A percentile compares a stretch with the other conserved stretches of the same genome.
phyloP scores from a whole-genome alignment of 2,113 vertebrate species.

The Cynoglossus semilaevis region DNA sequence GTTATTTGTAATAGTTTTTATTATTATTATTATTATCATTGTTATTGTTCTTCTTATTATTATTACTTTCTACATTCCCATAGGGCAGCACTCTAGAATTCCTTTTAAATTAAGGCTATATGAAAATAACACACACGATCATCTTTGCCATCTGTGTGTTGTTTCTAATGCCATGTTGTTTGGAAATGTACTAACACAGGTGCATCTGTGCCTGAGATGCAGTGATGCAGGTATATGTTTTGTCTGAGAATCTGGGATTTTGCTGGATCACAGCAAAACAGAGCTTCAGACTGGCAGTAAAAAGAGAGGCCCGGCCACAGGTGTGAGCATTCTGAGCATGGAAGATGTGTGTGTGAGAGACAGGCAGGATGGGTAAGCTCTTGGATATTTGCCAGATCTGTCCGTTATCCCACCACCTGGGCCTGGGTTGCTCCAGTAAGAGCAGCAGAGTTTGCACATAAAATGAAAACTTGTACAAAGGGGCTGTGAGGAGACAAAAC shows the following conservation, averaged over 20 bases:
- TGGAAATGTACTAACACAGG: not conserved
- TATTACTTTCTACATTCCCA: too few species aligned
- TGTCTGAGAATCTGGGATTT: constrained; percentile 19
- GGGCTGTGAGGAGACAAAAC: too few species aligned
- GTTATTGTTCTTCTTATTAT: too few species aligned
- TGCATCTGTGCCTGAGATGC: constrained; percentile 10
- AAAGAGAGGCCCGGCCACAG: constrained; percentile 40
- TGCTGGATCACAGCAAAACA: constrained; percentile 40
- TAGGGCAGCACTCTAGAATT: not conserved
- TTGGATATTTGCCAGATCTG: constrained; percentile 55
- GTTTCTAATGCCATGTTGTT: not conserved
- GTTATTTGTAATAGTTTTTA: too few species aligned
- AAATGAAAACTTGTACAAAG: constrained; percentile 14
- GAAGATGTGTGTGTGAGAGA: constrained; percentile 16
- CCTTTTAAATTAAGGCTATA: not conserved
- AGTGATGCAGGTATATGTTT: constrained; percentile 19
- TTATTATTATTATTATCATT: too few species aligned
- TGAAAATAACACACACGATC: not conserved
- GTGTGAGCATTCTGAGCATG: constrained; percentile 49
- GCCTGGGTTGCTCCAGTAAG: constrained; percentile 40
- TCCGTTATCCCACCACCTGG: constrained; percentile 19
- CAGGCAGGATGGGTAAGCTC: not conserved
- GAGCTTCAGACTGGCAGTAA: constrained; percentile 38
- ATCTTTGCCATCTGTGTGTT: not conserved
- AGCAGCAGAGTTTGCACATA: constrained; percentile 42